Conservation (phyloP, 2,888 invertebrate species). For the Tridacna crocea region DNA sequence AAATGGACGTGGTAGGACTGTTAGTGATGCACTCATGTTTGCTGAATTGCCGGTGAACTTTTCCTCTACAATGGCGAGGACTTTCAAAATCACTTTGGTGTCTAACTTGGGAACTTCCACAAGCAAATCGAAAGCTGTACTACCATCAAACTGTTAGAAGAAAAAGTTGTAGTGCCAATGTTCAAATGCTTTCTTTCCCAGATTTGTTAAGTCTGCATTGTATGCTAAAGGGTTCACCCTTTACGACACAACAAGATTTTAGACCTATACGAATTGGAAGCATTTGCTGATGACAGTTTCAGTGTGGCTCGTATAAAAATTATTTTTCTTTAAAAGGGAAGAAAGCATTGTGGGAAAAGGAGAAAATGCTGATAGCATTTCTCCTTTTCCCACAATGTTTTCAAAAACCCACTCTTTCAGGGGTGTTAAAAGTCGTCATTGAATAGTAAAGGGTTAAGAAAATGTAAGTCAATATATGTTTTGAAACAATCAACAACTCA, state of each 20-base stretch:
- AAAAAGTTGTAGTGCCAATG: neutral
- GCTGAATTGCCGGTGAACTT: neutral
- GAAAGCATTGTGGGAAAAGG: slow-evolving; percentile 6
- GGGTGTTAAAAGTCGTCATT: neutral
- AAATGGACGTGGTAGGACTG: neutral
- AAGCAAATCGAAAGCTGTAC: neutral
- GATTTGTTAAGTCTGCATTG: no score
- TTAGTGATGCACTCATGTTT: neutral
- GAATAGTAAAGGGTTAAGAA: neutral
- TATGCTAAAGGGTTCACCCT: no score
- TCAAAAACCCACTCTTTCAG: neutral
- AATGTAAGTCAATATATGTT: no score
- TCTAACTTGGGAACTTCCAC: neutral
- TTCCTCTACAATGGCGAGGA: slow-evolving; percentile 4
- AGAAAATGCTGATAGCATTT: slow-evolving; percentile 6
- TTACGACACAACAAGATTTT: neutral
- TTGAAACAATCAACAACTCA: no score
- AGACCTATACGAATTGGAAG: no score
- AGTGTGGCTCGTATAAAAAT: no score
- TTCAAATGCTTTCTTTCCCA: no score
- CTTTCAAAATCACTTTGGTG: neutral
- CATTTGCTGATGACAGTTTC: no score
- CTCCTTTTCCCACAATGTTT: neutral
- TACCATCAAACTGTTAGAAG: neutral
- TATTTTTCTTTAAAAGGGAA: neutral